Conservation (phyloP, 2,888 invertebrate species). For the Drosophila austrosaltans region DNA sequence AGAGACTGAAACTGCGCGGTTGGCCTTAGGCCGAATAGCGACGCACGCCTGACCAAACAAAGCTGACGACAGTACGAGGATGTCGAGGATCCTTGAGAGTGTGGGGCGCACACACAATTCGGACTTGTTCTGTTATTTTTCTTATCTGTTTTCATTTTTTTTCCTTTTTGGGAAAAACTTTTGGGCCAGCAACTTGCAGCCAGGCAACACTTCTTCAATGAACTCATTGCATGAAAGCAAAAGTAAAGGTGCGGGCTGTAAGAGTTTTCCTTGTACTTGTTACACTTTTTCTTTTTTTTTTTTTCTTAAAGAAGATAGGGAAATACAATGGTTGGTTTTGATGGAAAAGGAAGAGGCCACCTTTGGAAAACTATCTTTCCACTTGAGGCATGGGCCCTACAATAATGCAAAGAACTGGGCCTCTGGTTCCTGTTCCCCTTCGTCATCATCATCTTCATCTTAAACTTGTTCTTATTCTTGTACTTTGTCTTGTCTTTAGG, state of each 20-base stretch:
- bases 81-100: conserved; percentile 58
- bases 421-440: conserved; percentile 43
- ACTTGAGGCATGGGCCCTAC: conserved; percentile 36
- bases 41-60: conserved; percentile 61
- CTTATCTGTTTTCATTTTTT: conserved; percentile 18
- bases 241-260: conserved; percentile 41
- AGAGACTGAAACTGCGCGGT: conserved; percentile 31
- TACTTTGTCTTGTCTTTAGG: conserved; percentile 35
- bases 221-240: conserved; percentile 62
- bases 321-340: conserved; percentile 5
- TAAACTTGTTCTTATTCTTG: conserved; percentile 15
- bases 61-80: conserved; percentile 30
- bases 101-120: conserved; percentile 18
- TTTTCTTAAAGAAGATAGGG: background rate
- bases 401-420: conserved; percentile 35
- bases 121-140: conserved; percentile 21
- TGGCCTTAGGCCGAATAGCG: conserved; percentile 59
- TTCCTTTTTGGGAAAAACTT: conserved; percentile 36
- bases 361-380: conserved; percentile 50
- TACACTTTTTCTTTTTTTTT: conserved; percentile 23
- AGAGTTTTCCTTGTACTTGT: conserved; percentile 58
- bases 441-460: background rate
- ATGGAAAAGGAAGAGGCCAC: conserved; percentile 3
- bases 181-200: conserved; percentile 49
- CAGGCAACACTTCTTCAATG: conserved; percentile 62